Base-by-base conservation (phyloP, 2,113 vertebrate species). In the Pterocles burchelli region DNA sequence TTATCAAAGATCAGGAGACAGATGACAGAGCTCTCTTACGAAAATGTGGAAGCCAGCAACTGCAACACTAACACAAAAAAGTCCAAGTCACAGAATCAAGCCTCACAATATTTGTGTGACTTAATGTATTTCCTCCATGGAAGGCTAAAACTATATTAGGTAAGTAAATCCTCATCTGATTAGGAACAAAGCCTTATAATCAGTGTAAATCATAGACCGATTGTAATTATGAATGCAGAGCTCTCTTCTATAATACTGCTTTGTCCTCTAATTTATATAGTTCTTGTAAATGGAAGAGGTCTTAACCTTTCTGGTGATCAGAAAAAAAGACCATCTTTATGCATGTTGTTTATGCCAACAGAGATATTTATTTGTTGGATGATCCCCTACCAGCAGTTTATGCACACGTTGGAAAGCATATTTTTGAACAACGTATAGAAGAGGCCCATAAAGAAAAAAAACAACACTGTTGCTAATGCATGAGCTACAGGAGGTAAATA, bases 301-400 rank as follows among this genome's bases (percentile, higher is more conserved):
- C 84, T 99, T 61, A 98, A 98, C 84, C 96, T 99, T 76, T 98
- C 98, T 2, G 98, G 98, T 52, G 98, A 98, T 3, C 98, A 99
- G 97, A 98, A 98, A 85, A 98, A 97, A 97, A 97, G 65, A 95
- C 98, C 82, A 98, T 98, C 83, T 95, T 98, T 91, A 98, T 98
- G 34, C 96, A 97, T 8, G 97, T 98, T 0, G 91, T 99, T 86
- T 99, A 98, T 75, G 98, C 98, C 13, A 95, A 98, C 58, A 96
- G 91, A 46, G 98, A 98, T 59, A 97, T 98, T 92, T 97, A 98
- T 85, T 97, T 98, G 29, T 95, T 99, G 51, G 98, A 99, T 0
- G 98, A 99, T 67, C 98, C 98, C 2, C 88, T 99, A 11, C 98
- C 98, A 6, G 98, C 98, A 3, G 98, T 99, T 8, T 98, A 99